phyloP scores from a whole-genome alignment of 2,113 vertebrate genomes.

The Oncorhynchus tshawytscha region DNA sequence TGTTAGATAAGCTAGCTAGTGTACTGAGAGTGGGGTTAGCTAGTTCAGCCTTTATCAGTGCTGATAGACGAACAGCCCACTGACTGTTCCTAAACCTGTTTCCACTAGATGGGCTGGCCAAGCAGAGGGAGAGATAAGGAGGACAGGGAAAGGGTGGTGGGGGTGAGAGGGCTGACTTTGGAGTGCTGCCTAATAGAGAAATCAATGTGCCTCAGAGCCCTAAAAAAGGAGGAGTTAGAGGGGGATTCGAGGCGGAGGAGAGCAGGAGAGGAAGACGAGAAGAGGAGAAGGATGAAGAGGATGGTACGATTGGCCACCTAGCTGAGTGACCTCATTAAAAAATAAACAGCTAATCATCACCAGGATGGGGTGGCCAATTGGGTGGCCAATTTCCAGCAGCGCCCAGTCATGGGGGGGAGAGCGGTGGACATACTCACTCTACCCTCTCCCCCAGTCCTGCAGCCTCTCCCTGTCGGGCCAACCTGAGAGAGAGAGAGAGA shows the following conservation, averaged over 20 bases:
- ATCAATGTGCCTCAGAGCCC: slow-evolving; percentile 52
- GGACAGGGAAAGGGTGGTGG: not conserved
- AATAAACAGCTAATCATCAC: slow-evolving; percentile 66
- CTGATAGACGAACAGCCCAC: no score
- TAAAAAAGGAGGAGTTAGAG: slow-evolving; percentile 11
- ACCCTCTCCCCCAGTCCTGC: not conserved
- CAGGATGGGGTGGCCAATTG: slow-evolving; percentile 33
- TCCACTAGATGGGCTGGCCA: not conserved
- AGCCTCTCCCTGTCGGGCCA: slow-evolving; percentile 29
- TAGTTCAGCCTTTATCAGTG: no score
- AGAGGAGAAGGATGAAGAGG: slow-evolving; percentile 9
- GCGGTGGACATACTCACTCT: not conserved
- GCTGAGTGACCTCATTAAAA: slow-evolving; percentile 70
- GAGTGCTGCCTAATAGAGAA: slow-evolving; percentile 61
- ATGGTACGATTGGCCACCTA: slow-evolving; percentile 38
- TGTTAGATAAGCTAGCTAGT: no score
- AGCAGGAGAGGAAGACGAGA: slow-evolving; percentile 7
- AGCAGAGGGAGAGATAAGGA: slow-evolving; percentile 1
- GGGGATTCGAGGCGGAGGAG: not conserved
- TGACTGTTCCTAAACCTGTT: not conserved
- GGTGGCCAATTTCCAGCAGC: slow-evolving; percentile 39
- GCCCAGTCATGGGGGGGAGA: slow-evolving; percentile 11
- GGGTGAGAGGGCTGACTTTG: slow-evolving; percentile 29
- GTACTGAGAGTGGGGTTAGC: no score
- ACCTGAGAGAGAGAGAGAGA: not conserved